These are phyloP conservation scores for Atopsyche davidsoni DNA, from an alignment of 1,140 invertebrate genomes.

Conservation along the genomic window DNA sequence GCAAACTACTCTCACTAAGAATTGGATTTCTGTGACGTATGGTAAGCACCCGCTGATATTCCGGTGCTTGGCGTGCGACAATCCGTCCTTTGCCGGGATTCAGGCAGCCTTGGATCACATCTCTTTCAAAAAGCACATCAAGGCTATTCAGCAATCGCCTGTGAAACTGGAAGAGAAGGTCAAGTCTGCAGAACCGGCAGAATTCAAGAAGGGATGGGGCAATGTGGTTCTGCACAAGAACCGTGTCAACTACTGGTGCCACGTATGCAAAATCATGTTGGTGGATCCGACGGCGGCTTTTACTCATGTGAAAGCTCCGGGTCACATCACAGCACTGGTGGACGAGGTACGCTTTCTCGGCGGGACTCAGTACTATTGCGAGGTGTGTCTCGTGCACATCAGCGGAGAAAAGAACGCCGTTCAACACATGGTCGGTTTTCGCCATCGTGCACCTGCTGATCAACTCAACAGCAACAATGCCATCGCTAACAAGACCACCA, in stretches of 20 bases:
- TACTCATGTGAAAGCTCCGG: slow-evolving; percentile 14
- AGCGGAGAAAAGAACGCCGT: slow-evolving; percentile 24
- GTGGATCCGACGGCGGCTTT: slow-evolving; percentile 13
- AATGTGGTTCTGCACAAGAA: slow-evolving; percentile 14
- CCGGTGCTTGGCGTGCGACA: too few species aligned
- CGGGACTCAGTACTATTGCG: slow-evolving; percentile 19
- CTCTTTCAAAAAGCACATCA: too few species aligned
- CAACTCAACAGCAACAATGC: slow-evolving; percentile 9
- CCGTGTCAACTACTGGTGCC: slow-evolving; percentile 18
- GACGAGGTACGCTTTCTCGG: slow-evolving; percentile 15
- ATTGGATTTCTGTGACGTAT: background rate
- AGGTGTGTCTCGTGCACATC: slow-evolving; percentile 16
- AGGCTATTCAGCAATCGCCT: background rate
- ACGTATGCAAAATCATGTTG: slow-evolving; percentile 11
- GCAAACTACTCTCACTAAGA: background rate
- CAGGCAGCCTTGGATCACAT: too few species aligned
- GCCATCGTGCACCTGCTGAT: slow-evolving; percentile 9
- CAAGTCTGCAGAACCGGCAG: slow-evolving; percentile 6
- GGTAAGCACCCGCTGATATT: background rate
- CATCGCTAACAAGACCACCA: background rate
- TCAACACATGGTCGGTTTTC: slow-evolving; percentile 15
- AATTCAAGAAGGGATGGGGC: slow-evolving; percentile 7
- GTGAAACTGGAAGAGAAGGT: slow-evolving; percentile 3
- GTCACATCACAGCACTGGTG: slow-evolving; percentile 14
- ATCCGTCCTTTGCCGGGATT: too few species aligned